Evolutionary conservation across 1,140 invertebrate species (phyloP).

Genomic region (Cotesia typhae): DNA sequence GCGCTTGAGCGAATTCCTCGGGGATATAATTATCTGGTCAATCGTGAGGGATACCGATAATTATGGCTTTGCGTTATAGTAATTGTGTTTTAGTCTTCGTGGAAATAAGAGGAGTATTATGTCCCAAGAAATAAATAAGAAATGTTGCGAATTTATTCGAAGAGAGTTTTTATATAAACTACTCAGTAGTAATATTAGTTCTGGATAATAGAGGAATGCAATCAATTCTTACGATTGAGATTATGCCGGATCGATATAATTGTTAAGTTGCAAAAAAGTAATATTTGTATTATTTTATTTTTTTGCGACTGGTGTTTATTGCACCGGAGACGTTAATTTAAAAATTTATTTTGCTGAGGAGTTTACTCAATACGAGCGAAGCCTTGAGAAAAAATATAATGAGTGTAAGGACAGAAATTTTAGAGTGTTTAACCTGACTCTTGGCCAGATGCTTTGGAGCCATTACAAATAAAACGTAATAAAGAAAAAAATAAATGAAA

Average conservation of each 20-base stretch:
- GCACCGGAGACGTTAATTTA: no score
- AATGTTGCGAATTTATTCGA: constrained; percentile 11
- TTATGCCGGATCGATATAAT: no score
- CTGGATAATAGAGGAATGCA: no score
- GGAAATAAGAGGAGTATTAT: constrained; percentile 42
- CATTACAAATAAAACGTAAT: constrained; percentile 19
- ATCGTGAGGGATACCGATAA: constrained; percentile 49
- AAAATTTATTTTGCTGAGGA: neutral
- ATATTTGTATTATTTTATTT: no score
- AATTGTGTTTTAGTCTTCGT: constrained; percentile 48
- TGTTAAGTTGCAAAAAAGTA: no score
- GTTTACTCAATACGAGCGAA: neutral
- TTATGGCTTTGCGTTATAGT: constrained; percentile 40
- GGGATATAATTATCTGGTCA: constrained; percentile 46
- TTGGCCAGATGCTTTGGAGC: constrained; percentile 10
- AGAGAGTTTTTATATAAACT: constrained; percentile 10
- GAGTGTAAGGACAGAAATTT: constrained; percentile 13
- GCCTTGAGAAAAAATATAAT: constrained; percentile 7
- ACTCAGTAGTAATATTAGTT: neutral
- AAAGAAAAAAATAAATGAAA: neutral
- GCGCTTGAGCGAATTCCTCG: constrained; percentile 42
- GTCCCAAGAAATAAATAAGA: constrained; percentile 24
- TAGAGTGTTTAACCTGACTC: neutral
- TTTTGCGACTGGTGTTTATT: no score
- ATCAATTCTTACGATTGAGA: no score